Percentiles rank a stretch among this genome's conserved stretches.
phyloP scores from a whole-genome alignment of 2,888 invertebrate genomes.

The Parthenolecanium corni region DNA sequence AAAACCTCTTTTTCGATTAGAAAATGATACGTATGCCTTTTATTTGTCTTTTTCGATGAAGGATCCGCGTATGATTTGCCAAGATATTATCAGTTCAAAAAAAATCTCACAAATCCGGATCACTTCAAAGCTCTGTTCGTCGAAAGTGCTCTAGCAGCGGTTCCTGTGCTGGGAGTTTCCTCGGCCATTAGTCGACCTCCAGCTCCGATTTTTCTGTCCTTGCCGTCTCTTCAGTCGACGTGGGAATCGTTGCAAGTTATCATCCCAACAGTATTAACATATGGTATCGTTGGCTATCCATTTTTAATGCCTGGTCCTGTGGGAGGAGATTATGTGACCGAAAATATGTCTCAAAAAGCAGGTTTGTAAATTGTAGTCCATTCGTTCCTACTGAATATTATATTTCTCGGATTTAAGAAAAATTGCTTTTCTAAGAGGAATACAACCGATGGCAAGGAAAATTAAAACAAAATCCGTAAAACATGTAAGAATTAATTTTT shows the following conservation, averaged over 20 bases:
- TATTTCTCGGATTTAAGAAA: too few relatives aligned
- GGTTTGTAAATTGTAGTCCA: not conserved
- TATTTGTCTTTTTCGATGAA: constrained; percentile 9
- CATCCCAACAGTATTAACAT: constrained; percentile 74
- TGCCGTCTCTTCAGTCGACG: constrained; percentile 73
- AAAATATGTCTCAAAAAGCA: constrained; percentile 31
- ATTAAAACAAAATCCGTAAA: too few relatives aligned
- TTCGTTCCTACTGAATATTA: too few relatives aligned
- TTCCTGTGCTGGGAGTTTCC: constrained; percentile 61
- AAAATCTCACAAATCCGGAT: constrained; percentile 64
- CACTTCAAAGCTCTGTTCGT: constrained; percentile 65
- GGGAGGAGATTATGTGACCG: constrained; percentile 70
- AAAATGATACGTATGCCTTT: not conserved
- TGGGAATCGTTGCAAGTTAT: constrained; percentile 76
- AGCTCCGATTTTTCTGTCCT: constrained; percentile 71
- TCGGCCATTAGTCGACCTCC: constrained; percentile 70
- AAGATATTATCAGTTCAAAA: constrained; percentile 62
- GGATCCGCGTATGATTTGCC: constrained; percentile 70
- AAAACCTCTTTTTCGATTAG: not conserved
- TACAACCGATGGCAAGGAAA: too few relatives aligned
- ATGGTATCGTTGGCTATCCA: constrained; percentile 84
- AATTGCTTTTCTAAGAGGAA: too few relatives aligned
- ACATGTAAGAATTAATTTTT: too few relatives aligned
- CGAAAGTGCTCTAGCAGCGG: constrained; percentile 42
- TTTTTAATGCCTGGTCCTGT: constrained; percentile 89